A percentile compares a stretch with the other conserved stretches of the same genome.
Evolutionary conservation across 2,113 vertebrate genomes (phyloP).

Genomic region (Stomatorhinus ivindoensis): DNA sequence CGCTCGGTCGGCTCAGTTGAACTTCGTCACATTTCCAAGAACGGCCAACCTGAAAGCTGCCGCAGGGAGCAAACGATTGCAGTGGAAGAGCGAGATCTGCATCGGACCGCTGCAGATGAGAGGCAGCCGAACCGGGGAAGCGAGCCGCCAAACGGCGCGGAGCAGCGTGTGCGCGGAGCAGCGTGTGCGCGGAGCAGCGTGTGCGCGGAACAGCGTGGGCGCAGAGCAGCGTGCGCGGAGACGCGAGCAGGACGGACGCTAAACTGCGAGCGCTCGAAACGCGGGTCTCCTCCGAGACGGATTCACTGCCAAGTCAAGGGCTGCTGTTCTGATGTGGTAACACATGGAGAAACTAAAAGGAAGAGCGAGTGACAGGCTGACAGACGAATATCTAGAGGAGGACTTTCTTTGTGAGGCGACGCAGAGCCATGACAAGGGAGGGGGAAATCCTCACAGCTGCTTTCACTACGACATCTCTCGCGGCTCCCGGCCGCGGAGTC

Average conservation of each 20-base stretch:
- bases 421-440: constrained; percentile 48
- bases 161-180: too few relatives aligned
- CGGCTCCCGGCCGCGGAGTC: constrained; percentile 36
- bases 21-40: constrained; percentile 21
- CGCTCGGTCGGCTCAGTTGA: neutral
- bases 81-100: neutral
- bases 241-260: too few relatives aligned
- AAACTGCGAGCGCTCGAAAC: neutral
- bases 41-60: neutral
- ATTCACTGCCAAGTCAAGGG: neutral
- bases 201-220: too few relatives aligned
- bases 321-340: neutral
- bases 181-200: neutral
- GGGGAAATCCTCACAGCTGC: constrained; percentile 67
- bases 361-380: constrained; percentile 1
- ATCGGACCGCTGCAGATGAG: neutral
- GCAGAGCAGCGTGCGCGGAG: neutral
- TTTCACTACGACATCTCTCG: constrained; percentile 40
- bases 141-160: neutral
- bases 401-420: constrained; percentile 49
- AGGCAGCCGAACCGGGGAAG: neutral
- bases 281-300: too few relatives aligned
- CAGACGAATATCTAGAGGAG: constrained; percentile 24
- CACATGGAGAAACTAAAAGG: constrained; percentile 24
- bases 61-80: neutral